phyloP scores from a whole-genome alignment of 2,888 invertebrate species.

The Leptothorax acervorum region DNA sequence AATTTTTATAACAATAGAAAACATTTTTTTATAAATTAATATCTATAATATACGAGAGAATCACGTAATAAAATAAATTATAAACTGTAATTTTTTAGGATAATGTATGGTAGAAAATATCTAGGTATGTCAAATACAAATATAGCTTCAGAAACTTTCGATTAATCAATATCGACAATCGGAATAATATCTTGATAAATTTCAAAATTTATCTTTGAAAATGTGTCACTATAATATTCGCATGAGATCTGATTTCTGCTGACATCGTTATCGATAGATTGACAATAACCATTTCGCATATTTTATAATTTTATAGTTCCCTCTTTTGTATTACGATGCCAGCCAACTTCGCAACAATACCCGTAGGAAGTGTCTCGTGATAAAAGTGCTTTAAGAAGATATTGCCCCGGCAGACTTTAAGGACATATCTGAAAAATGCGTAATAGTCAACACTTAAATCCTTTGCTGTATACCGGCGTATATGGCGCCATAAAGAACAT shows the following conservation, averaged over 20 bases:
- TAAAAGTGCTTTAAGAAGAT: slow-evolving; percentile 15
- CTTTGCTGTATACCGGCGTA: neutral
- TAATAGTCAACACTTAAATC: slow-evolving; percentile 28
- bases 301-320: slow-evolving; percentile 5
- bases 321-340: neutral
- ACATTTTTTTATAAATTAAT: slow-evolving; percentile 2
- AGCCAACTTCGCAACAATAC: neutral
- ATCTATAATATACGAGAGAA: neutral
- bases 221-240: neutral
- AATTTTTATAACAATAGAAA: neutral
- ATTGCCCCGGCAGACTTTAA: neutral
- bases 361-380: neutral
- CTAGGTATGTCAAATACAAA: neutral
- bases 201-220: neutral
- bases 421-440: slow-evolving; percentile 14
- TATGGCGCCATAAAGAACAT: slow-evolving; percentile 25
- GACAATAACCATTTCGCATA: neutral
- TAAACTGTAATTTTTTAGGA: neutral
- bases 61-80: neutral
- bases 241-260: neutral
- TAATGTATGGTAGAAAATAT: neutral
- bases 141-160: neutral
- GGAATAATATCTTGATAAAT: neutral
- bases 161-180: neutral
- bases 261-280: neutral